phyloP scores from a whole-genome alignment of 1,140 invertebrate species.

The Pseudachorutes palmiensis region DNA sequence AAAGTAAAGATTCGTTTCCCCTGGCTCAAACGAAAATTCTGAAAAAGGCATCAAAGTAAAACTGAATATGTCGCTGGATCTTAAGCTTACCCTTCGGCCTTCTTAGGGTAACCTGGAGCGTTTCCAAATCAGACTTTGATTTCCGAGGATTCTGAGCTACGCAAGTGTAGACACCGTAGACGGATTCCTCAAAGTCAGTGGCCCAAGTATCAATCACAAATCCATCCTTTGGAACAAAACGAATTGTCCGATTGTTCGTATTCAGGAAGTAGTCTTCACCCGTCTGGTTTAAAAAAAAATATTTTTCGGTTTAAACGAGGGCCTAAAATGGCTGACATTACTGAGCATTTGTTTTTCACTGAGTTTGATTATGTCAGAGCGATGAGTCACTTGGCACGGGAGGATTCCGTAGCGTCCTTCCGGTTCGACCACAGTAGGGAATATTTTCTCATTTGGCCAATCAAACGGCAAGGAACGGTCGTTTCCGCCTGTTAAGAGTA shows the following conservation, averaged over 20 bases:
- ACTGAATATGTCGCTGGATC: neutral
- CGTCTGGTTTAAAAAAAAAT: neutral
- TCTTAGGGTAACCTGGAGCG: neutral
- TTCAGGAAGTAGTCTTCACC: neutral
- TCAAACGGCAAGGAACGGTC: neutral
- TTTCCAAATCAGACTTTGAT: neutral
- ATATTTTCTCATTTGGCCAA: slow-evolving; percentile 7
- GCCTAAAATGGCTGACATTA: neutral
- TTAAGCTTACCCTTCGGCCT: neutral
- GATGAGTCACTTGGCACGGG: slow-evolving; percentile 4
- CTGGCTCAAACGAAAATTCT: neutral
- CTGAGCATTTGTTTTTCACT: neutral
- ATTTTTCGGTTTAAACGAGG: neutral
- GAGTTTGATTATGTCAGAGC: neutral
- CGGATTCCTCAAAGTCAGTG: neutral
- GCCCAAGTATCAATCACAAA: slow-evolving; percentile 9
- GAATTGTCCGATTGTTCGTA: neutral
- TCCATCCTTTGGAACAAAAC: slow-evolving; percentile 5
- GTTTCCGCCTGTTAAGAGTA: neutral
- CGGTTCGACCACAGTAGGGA: slow-evolving; percentile 6
- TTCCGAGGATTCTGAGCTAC: neutral
- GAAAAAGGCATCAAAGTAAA: neutral
- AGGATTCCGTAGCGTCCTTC: slow-evolving; percentile 1
- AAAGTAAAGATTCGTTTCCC: neutral
- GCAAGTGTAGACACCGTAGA: slow-evolving; percentile 5